Evolutionary conservation across 2,113 vertebrate genomes (phyloP).

Genomic region (Nymphicus hollandicus): DNA sequence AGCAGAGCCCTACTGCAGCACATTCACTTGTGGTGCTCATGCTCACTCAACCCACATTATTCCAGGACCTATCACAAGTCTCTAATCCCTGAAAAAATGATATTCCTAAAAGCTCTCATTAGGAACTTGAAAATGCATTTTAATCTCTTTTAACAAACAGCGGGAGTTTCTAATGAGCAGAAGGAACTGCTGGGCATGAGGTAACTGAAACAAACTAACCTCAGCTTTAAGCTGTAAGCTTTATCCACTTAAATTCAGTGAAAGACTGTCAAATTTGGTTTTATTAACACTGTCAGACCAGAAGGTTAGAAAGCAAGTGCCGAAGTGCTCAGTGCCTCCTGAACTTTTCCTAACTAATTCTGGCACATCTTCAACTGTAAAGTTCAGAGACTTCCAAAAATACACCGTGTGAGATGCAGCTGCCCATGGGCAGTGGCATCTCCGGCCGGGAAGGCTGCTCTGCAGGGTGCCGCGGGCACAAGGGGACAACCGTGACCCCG

Average conservation of each 20-base stretch:
- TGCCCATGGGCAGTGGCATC: neutral
- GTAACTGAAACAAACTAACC: conserved; percentile 3
- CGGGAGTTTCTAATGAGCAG: neutral
- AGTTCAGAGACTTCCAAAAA: conserved; percentile 46
- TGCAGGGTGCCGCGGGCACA: accelerated
- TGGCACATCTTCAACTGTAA: conserved; percentile 9
- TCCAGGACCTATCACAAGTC: neutral
- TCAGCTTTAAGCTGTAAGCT: neutral
- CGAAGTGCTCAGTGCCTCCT: neutral
- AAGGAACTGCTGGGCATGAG: neutral
- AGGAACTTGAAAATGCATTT: neutral
- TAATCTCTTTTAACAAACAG: neutral
- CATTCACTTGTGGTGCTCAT: neutral
- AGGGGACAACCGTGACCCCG: accelerated
- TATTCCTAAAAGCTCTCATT: neutral
- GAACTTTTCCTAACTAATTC: conserved; percentile 1
- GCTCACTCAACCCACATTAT: neutral
- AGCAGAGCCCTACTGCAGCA: neutral
- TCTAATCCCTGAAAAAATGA: neutral
- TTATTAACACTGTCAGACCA: neutral
- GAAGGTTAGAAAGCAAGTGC: neutral
- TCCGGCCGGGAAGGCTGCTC: neutral
- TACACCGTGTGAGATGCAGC: neutral
- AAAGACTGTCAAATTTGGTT: neutral
- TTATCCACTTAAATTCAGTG: neutral